phyloP scores from a whole-genome alignment of 2,888 invertebrate genomes.

The Eupithecia inturbata region DNA sequence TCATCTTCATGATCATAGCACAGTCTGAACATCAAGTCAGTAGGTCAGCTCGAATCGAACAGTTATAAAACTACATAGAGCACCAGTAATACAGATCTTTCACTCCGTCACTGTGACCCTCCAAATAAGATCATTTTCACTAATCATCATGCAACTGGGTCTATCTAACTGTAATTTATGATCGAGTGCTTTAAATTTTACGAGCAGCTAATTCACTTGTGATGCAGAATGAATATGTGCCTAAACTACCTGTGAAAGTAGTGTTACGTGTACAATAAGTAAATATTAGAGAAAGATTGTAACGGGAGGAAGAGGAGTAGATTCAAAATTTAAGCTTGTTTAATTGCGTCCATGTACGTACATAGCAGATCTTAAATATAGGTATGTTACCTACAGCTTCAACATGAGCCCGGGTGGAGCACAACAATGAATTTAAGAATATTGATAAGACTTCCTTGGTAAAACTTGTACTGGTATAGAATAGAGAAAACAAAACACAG shows the following conservation, averaged over 20 bases:
- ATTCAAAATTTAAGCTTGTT: not conserved
- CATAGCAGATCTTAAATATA: not conserved
- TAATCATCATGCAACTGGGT: conserved; percentile 35
- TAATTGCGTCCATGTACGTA: not conserved
- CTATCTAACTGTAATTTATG: conserved; percentile 41
- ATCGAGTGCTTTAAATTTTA: conserved; percentile 8
- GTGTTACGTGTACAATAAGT: not conserved
- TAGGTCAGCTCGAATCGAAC: conserved; percentile 21
- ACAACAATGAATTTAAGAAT: not conserved
- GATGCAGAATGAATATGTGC: conserved; percentile 4
- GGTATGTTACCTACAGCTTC: not conserved
- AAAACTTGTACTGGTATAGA: not conserved
- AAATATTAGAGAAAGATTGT: not conserved
- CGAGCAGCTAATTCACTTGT: conserved; percentile 9
- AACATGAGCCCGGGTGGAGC: not conserved
- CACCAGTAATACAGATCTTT: conserved; percentile 28
- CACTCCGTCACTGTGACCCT: conserved; percentile 15
- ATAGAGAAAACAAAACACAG: not conserved
- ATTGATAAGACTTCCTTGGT: not conserved
- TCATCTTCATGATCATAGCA: conserved; percentile 6
- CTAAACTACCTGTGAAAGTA: not conserved
- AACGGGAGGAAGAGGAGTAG: not conserved
- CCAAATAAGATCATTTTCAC: conserved; percentile 27
- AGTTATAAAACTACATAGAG: conserved; percentile 11
- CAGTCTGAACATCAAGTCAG: conserved; percentile 13